Base-by-base conservation (phyloP, 2,113 vertebrate species). In the Centropristis striata region DNA sequence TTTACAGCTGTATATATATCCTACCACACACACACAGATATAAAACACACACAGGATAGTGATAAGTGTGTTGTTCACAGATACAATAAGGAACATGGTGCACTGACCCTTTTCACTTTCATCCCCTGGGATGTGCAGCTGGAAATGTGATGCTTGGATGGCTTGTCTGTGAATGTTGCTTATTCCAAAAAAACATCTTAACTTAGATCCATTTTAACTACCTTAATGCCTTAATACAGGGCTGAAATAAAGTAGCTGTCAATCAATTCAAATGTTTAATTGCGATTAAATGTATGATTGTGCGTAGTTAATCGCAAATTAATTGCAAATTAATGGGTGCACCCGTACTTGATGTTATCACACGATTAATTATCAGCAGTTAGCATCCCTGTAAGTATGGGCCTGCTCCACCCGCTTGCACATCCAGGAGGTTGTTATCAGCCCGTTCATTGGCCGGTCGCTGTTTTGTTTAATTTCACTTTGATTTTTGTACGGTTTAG, bases 71-170 rank as follows among this genome's bases (percentile, higher is more conserved):
- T 11, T 69, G 20, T 50, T 70, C n/a, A 53, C 14, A 51, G 12
- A 44, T 41, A 70, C 80, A 65, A 44, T 28, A n/a, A 41, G 20
- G 27, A 57, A 69, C 60, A 49, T 15, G 27, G 2, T 55, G 21
- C 10, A 41, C n/a, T 54, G 41, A 46, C 11, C 9, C 13, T 28
- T 21, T 28, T 18, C 2, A 46, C 25, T 41, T n/a, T 12, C 4
- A 1, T n/a, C 39, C 15, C 13, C 18, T 20, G 15, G 18, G 23
- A 42, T 28, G 23, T 61, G 21, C 9, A 15, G 27, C 32, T 6
- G 32, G 55, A 54, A 70, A 46, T 55, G 9, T 50, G 39, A 41
- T 20, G 4, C 36, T 60, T 59, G 12, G 32, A 64, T 21, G 1
- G 16, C 3, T 41, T 27, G 16, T 14, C 32, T n/a, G 16, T 46